Base-by-base conservation (phyloP, 2,797 vertebrate genomes). In the Geotrypetes seraphini region DNA sequence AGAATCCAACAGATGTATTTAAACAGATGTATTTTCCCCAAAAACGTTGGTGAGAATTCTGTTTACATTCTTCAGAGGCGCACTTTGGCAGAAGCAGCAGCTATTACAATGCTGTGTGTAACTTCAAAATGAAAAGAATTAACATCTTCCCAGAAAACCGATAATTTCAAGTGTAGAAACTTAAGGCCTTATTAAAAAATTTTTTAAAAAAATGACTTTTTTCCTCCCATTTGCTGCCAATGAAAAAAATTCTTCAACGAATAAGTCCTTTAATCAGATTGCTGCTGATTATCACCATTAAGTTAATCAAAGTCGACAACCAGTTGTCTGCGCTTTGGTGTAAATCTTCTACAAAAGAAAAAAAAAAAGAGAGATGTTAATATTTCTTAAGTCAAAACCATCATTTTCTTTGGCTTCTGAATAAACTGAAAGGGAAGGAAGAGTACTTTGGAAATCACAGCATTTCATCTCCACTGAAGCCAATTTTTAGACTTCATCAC, bases 231-330 rank as follows among this genome's bases (percentile, higher is more conserved):
- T n/a, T n/a, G n/a, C n/a, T n/a, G n/a, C n/a, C n/a, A n/a, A n/a
- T n/a, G n/a, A n/a, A n/a, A n/a, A n/a, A n/a, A n/a, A n/a, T n/a
- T n/a, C n/a, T n/a, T n/a, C n/a, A n/a, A n/a, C n/a, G n/a, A n/a
- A n/a, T n/a, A n/a, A n/a, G n/a, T n/a, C n/a, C n/a, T n/a, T n/a
- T n/a, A n/a, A n/a, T n/a, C n/a, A n/a, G n/a, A n/a, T n/a, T n/a
- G n/a, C 66, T 38, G 72, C 31, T 42, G 62, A 63, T 43, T 75
- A 61, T 52, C 28, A 23, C 33, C 61, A 69, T 88, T 91, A 78
- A 96, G 91, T 63, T 90, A 89, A 73, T 90, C 83, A 83, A 96
- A 97, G 73, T 97, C 86, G 13, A 96, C 91, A 71, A 90, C 69
- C 59, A 97, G 86, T 79, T 81, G 63, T 28, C 60, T 85, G 67